Percentiles rank a stretch among this genome's conserved stretches.
These are phyloP conservation scores for Dendronephthya gigantea DNA, from an alignment of 64 coral and sea anemone species.

Conservation along the genomic window DNA sequence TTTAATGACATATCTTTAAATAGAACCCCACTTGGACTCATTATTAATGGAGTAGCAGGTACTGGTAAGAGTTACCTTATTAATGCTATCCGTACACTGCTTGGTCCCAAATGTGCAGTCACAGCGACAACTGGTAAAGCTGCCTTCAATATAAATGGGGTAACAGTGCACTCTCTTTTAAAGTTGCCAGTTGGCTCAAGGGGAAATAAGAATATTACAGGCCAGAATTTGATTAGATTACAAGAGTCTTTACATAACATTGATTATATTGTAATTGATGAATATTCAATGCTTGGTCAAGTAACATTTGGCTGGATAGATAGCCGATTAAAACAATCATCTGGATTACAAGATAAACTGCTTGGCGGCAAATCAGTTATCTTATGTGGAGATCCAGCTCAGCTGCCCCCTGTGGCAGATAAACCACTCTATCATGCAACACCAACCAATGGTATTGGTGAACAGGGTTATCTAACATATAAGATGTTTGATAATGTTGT, in stretches of 20 bases:
- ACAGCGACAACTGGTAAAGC: background rate
- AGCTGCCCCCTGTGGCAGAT: background rate
- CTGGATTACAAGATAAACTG: background rate
- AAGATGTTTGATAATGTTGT: background rate
- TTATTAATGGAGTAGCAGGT: background rate
- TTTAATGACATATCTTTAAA: too few relatives aligned
- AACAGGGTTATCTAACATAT: background rate
- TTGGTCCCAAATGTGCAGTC: background rate
- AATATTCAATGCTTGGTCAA: background rate
- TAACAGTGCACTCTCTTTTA: too few relatives aligned
- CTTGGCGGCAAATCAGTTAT: background rate
- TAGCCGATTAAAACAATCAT: background rate
- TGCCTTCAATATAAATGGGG: background rate
- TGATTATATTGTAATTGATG: background rate
- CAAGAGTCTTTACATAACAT: background rate
- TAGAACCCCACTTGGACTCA: background rate
- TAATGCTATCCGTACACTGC: background rate
- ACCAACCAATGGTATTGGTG: background rate
- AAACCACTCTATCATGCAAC: background rate
- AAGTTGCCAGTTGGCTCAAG: too few relatives aligned
- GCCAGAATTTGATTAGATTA: background rate
- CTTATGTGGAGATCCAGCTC: background rate
- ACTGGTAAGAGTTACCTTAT: background rate
- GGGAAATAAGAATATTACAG: background rate
- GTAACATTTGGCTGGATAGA: background rate